Conservation (phyloP, 2,888 invertebrate species). For the Epinotia demarniana region DNA sequence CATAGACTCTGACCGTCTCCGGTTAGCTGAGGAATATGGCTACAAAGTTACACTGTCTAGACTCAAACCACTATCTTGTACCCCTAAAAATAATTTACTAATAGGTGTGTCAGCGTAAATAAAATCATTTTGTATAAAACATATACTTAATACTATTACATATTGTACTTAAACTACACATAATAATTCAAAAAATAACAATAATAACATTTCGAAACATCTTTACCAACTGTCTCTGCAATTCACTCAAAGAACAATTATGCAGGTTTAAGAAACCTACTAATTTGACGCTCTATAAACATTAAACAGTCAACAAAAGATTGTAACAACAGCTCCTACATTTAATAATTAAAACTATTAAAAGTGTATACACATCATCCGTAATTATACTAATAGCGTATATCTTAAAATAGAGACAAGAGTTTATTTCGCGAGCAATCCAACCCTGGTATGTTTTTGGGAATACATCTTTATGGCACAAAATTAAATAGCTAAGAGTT, state of each 20-base stretch:
- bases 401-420: background rate
- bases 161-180: slow-evolving; percentile 33
- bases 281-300: background rate
- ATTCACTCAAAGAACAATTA: background rate
- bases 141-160: slow-evolving; percentile 26
- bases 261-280: background rate
- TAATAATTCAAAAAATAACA: slow-evolving; percentile 36
- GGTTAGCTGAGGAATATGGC: slow-evolving; percentile 89
- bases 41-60: slow-evolving; percentile 91
- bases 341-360: slow-evolving; percentile 36
- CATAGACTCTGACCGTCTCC: slow-evolving; percentile 93
- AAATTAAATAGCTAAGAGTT: background rate
- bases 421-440: background rate
- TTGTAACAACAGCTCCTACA: slow-evolving; percentile 33
- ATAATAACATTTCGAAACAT: slow-evolving; percentile 22
- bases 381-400: slow-evolving; percentile 3
- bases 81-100: slow-evolving; percentile 96
- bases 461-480: slow-evolving; percentile 2
- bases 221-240: background rate
- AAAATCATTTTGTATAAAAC: slow-evolving; percentile 44
- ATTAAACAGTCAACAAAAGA: slow-evolving; percentile 7
- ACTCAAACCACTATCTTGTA: slow-evolving; percentile 92
- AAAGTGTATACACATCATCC: background rate
- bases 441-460: slow-evolving; percentile 7
- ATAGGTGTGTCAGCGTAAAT: slow-evolving; percentile 84